Base-by-base conservation (phyloP, 2,113 vertebrate genomes). In the Ceuthmochares aereus region DNA sequence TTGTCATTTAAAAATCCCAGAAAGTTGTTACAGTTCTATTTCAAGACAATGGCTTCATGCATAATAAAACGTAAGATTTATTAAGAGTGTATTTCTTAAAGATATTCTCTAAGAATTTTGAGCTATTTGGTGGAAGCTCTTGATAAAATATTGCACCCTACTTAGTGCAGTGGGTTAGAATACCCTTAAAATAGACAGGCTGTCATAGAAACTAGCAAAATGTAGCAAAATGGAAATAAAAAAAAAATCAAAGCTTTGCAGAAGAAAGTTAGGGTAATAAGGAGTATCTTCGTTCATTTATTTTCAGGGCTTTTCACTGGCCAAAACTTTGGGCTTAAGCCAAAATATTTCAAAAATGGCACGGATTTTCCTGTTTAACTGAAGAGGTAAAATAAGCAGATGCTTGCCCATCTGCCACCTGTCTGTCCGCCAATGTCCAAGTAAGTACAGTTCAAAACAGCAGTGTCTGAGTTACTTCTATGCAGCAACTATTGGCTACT, bases 391-490 rank as follows among this genome's bases (percentile, higher is more conserved):
- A 95, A 82, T n/a, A 87, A 91, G 18, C 77, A 93, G 78, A 54
- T 93, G 90, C 21, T 87, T 93, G 6, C 62, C 74, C 66, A 89
- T 72, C 90, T 94, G 81, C 73, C 64, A 45, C 67, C 51, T 88
- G 25, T 85, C 42, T 76, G 17, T n/a, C 83, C 87, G 37, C 55
- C 64, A 59, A 29, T 22, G 17, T 43, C 58, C 49, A 93, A 76
- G 74, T 72, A 82, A 87, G 26, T 21, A 64, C 12, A 68, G 27
- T 36, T 85, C 1, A 7, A 68, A 96, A 18, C 30, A 68, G 37
- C 20, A 42, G 10, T 47, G 37, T 78, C 56, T 67, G 52, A 78
- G 17, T 20, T 78, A 78, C 5, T 6, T 87, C 32, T 64, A 7
- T 16, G 11, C 52, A 60, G 52, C 34, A 87, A 87, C 63, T 70